Conservation (phyloP, 2,888 invertebrate species). For the Beris chalybata region DNA sequence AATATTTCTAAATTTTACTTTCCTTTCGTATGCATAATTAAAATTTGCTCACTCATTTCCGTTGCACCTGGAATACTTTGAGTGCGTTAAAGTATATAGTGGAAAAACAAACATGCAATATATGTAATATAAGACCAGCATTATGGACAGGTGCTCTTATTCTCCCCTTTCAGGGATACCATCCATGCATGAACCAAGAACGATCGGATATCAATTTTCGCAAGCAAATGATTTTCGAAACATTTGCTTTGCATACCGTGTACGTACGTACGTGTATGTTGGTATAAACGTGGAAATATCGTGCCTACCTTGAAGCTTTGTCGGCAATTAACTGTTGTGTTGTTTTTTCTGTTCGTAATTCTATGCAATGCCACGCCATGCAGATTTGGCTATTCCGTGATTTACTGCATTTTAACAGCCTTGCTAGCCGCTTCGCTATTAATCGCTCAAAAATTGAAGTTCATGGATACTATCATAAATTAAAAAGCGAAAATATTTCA, state of each 20-base stretch:
- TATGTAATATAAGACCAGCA: too few species aligned
- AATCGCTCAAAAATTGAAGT: not conserved
- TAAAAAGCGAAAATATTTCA: too few species aligned
- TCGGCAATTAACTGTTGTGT: constrained; percentile 1
- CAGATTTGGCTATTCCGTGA: not conserved
- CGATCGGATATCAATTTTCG: constrained; percentile 17
- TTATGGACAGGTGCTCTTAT: constrained; percentile 16
- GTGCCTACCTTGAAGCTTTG: not conserved
- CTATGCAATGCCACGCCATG: constrained; percentile 3
- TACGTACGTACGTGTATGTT: not conserved
- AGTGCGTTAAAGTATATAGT: too few species aligned
- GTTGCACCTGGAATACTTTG: too few species aligned
- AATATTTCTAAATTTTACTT: too few species aligned
- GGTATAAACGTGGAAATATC: not conserved
- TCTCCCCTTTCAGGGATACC: constrained; percentile 20
- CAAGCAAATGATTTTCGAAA: not conserved
- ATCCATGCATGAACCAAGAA: constrained; percentile 19
- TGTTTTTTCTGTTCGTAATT: not conserved
- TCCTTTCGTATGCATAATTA: too few species aligned
- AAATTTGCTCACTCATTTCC: too few species aligned
- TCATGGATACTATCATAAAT: too few species aligned
- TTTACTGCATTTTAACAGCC: not conserved
- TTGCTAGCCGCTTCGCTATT: not conserved
- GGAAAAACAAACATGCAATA: too few species aligned
- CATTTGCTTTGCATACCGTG: too few species aligned